Evolutionary conservation across 2,113 vertebrate genomes (phyloP).

Genomic region (Tyto alba): DNA sequence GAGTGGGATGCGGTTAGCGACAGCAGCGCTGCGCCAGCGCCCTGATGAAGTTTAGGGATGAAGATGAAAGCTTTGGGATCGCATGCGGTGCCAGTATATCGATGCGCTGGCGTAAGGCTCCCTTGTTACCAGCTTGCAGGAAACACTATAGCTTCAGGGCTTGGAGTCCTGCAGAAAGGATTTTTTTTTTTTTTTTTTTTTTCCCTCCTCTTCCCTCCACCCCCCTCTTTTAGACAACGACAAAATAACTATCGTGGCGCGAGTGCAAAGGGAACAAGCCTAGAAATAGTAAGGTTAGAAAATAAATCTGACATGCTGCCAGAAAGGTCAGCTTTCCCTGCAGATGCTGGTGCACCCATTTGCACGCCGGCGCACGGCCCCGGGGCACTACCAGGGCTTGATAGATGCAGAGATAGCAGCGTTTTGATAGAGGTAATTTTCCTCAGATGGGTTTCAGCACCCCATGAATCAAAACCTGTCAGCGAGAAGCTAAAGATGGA

Average conservation of each 20-base stretch:
- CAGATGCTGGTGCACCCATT: constrained; percentile 48
- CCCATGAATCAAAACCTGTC: constrained; percentile 92
- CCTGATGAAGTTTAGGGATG: no score
- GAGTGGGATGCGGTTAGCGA: no score
- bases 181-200: not conserved
- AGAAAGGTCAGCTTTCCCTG: not conserved
- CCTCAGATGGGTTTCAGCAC: constrained; percentile 81
- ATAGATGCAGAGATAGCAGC: constrained; percentile 81
- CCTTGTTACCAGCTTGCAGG: not conserved
- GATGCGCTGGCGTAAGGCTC: fast-evolving
- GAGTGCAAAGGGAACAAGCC: not conserved
- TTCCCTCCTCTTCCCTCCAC: no score
- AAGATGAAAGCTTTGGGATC: not conserved
- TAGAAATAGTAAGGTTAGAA: constrained; percentile 7
- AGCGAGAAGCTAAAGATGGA: constrained; percentile 82
- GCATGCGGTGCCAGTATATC: fast-evolving
- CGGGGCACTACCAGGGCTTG: constrained; percentile 62
- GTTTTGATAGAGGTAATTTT: constrained; percentile 87
- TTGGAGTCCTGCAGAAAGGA: not conserved
- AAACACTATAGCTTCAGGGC: not conserved
- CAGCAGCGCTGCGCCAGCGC: not conserved
- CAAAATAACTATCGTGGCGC: not conserved
- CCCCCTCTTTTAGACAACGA: not conserved
- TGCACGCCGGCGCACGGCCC: constrained; percentile 55
- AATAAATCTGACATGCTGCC: constrained; percentile 24